Evolutionary conservation across 2,797 vertebrate genomes (phyloP).

Genomic region (Pipistrellus pygmaeus): DNA sequence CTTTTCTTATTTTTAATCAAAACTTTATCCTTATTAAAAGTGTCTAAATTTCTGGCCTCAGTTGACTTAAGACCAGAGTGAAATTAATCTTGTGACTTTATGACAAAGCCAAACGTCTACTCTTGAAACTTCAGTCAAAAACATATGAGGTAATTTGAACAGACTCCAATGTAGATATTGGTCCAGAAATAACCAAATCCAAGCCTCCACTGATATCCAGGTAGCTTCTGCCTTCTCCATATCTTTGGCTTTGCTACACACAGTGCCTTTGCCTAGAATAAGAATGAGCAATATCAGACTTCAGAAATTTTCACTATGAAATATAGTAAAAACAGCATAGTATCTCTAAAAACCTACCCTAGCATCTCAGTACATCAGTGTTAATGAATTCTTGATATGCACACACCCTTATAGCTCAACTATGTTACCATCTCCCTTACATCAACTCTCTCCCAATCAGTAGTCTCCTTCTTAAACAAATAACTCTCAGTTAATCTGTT

Average conservation of each 20-base stretch:
- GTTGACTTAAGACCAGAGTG: conserved; percentile 8
- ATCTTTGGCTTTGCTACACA: neutral
- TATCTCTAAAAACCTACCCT: neutral
- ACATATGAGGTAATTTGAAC: conserved; percentile 60
- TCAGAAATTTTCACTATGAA: neutral
- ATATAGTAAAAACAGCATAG: neutral
- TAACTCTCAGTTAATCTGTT: neutral
- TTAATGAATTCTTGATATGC: neutral
- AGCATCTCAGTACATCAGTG: neutral
- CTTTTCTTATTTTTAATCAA: conserved; percentile 68
- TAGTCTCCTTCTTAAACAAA: neutral
- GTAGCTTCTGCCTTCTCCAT: neutral
- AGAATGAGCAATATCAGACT: neutral
- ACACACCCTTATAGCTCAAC: neutral
- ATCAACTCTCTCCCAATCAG: neutral
- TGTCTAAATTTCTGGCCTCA: conserved; percentile 45
- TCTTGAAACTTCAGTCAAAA: conserved; percentile 69
- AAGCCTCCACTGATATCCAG: neutral
- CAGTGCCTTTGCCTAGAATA: neutral
- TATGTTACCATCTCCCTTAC: neutral
- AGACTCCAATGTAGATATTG: neutral
- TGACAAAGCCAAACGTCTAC: conserved; percentile 35
- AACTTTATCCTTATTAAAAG: conserved; percentile 61
- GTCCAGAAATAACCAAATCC: neutral
- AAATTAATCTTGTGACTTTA: conserved; percentile 67